Evolutionary conservation across 2,113 vertebrate species (phyloP).

Genomic region (Aptenodytes forsteri): DNA sequence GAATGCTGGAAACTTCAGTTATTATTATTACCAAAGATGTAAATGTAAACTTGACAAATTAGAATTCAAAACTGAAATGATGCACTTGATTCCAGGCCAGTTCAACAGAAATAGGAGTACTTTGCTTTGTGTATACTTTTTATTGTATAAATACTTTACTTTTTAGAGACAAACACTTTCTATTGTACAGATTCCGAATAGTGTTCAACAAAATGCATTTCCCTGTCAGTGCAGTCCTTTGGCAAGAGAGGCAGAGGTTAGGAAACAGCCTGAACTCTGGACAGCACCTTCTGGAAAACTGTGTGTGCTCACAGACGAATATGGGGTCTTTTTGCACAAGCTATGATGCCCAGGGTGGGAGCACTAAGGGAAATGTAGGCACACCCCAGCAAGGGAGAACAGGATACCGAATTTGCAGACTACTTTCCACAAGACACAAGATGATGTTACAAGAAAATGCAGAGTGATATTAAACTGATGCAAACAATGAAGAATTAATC

Average conservation of each 20-base stretch:
- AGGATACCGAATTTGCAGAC: background rate
- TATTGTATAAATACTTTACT: background rate
- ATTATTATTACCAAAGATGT: background rate
- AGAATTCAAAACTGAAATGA: background rate
- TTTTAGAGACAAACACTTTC: background rate
- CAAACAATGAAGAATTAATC: background rate
- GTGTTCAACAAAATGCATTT: background rate
- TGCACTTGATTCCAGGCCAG: background rate
- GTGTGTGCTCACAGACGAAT: background rate
- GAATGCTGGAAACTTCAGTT: background rate
- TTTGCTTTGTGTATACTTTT: background rate
- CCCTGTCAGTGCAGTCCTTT: background rate
- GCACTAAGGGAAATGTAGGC: background rate
- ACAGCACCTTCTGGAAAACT: background rate
- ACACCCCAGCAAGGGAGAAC: accelerated
- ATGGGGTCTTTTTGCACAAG: background rate
- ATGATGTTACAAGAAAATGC: background rate
- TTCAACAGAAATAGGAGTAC: background rate
- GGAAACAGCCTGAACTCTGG: background rate
- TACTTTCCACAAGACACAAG: background rate
- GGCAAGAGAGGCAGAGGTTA: background rate
- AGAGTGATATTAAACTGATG: background rate
- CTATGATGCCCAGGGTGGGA: background rate
- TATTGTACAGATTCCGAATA: background rate
- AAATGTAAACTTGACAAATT: background rate